These are phyloP conservation scores for Amiota communis DNA, from an alignment of 2,888 invertebrate genomes.

Conservation along the genomic window DNA sequence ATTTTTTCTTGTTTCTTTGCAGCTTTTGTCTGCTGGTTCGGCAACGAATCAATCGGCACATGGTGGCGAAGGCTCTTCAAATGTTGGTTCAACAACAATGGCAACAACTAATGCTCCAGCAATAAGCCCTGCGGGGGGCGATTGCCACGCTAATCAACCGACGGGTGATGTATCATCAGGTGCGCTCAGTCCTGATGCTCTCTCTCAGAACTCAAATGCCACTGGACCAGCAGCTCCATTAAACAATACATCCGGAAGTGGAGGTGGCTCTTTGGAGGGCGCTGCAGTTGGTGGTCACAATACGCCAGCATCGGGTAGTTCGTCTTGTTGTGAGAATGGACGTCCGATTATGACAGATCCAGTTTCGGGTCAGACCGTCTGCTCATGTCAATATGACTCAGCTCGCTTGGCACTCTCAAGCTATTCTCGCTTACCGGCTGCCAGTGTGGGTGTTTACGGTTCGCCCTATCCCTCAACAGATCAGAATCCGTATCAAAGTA, in stretches of 20 bases:
- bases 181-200: constrained; percentile 71
- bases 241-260: background rate
- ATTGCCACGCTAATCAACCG: constrained; percentile 76
- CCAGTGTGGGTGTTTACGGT: constrained; percentile 87
- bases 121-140: constrained; percentile 71
- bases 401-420: constrained; percentile 87
- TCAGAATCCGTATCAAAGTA: constrained; percentile 93
- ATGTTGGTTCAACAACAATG: constrained; percentile 51
- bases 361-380: constrained; percentile 92
- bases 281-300: constrained; percentile 47
- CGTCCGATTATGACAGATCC: constrained; percentile 94
- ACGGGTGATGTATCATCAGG: constrained; percentile 66
- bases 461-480: constrained; percentile 92
- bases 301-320: constrained; percentile 38
- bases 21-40: constrained; percentile 59
- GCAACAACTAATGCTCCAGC: constrained; percentile 63
- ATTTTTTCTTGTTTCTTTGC: constrained; percentile 42
- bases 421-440: constrained; percentile 85
- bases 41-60: constrained; percentile 61
- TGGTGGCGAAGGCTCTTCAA: constrained; percentile 50
- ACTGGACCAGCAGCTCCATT: constrained; percentile 48
- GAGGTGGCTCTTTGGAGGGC: constrained; percentile 58
- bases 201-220: constrained; percentile 72
- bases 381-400: constrained; percentile 95
- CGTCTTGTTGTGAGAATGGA: constrained; percentile 90